Conservation (phyloP, 1,140 invertebrate species). For the Araneus ventricosus region DNA sequence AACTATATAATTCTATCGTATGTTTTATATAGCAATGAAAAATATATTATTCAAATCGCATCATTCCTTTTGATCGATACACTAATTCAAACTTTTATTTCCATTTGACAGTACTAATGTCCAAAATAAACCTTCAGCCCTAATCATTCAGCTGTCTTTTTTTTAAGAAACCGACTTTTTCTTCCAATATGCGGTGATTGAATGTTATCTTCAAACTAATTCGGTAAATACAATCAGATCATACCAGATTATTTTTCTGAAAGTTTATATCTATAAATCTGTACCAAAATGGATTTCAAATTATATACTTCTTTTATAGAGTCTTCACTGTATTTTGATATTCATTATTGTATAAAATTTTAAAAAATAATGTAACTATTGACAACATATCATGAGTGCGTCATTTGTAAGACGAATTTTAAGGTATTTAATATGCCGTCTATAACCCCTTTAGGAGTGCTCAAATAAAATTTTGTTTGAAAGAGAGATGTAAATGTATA, state of each 20-base stretch:
- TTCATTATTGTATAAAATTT: not conserved
- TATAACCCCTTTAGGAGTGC: not conserved
- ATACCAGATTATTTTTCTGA: not conserved
- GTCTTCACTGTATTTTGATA: constrained; percentile 5
- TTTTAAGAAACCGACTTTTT: too few relatives aligned
- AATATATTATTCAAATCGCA: not conserved
- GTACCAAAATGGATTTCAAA: not conserved
- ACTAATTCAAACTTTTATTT: too few relatives aligned
- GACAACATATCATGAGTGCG: not conserved
- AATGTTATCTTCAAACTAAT: not conserved
- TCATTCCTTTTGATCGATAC: not conserved
- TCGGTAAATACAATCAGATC: too few relatives aligned
- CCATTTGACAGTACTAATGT: too few relatives aligned
- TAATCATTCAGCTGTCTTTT: too few relatives aligned
- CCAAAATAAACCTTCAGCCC: not conserved
- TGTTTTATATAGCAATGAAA: not conserved
- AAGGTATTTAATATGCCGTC: not conserved
- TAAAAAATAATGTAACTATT: not conserved
- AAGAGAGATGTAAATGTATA: not conserved
- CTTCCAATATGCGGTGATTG: too few relatives aligned
- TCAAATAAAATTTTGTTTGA: constrained; percentile 15
- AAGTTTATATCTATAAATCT: not conserved
- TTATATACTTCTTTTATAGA: not conserved
- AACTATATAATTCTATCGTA: too few relatives aligned
- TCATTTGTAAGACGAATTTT: not conserved